These are phyloP conservation scores for Megamerina dolium DNA, from an alignment of 2,888 invertebrate genomes.

Conservation along the genomic window DNA sequence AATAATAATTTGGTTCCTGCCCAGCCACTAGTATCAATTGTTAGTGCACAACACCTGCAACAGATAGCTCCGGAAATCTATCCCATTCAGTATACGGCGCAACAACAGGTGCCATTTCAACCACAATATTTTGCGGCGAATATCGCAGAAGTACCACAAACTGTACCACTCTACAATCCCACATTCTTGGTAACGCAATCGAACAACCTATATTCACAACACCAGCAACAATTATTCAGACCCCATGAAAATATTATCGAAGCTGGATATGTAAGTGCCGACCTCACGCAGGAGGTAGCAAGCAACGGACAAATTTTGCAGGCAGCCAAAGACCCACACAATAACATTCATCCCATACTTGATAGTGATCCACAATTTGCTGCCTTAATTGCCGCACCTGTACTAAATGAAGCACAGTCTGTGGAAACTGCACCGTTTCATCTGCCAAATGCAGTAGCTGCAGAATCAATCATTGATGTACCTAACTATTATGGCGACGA, in stretches of 20 bases:
- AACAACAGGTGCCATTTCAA: conserved; percentile 44
- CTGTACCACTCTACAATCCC: conserved; percentile 45
- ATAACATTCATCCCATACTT: conserved; percentile 39
- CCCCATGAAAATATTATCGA: conserved; percentile 42
- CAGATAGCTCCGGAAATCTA: conserved; percentile 50
- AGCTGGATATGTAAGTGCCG: conserved; percentile 38
- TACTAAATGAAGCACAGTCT: conserved; percentile 30
- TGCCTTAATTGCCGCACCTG: conserved; percentile 42
- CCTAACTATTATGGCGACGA: conserved; percentile 43
- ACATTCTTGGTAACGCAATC: conserved; percentile 48
- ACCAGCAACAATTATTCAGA: conserved; percentile 51
- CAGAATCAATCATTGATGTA: conserved; percentile 43
- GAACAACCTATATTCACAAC: conserved; percentile 47
- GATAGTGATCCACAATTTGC: conserved; percentile 41
- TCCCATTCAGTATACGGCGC: conserved; percentile 49
- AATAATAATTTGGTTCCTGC: conserved; percentile 36
- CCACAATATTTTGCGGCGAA: conserved; percentile 40
- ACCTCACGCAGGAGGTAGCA: conserved; percentile 44
- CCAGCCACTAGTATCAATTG: conserved; percentile 42
- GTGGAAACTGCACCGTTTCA: conserved; percentile 34
- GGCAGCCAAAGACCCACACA: conserved; percentile 38
- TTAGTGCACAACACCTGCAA: conserved; percentile 49
- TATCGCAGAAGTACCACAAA: conserved; percentile 34
- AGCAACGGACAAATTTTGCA: conserved; percentile 47
- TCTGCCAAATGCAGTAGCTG: conserved; percentile 32